These are phyloP conservation scores for Carassius auratus DNA, from an alignment of 2,113 vertebrate species.

Conservation along the genomic window DNA sequence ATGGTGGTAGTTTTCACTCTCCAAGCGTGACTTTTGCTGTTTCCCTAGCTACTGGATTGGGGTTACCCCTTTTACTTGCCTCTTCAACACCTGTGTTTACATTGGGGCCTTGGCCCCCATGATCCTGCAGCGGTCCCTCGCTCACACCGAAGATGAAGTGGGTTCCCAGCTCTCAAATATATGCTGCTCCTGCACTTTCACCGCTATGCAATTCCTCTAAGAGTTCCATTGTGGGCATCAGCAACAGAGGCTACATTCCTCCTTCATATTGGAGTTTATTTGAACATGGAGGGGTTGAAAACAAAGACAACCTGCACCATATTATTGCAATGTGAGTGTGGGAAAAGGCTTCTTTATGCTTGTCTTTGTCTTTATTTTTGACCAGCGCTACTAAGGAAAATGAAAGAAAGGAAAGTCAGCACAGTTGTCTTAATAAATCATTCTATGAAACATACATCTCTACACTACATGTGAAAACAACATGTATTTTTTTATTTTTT, in stretches of 20 bases:
- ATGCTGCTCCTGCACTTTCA: conserved; percentile 71
- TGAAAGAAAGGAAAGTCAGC: neutral
- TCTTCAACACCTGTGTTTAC: conserved; percentile 86
- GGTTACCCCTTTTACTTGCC: conserved; percentile 68
- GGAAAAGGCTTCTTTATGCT: conserved; percentile 17
- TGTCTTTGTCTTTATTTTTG: conserved; percentile 5
- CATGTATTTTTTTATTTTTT: conserved; percentile 21
- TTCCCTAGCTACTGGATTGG: conserved; percentile 72
- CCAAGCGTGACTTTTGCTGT: conserved; percentile 66
- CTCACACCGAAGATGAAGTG: conserved; percentile 72
- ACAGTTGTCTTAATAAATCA: neutral
- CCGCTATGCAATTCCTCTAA: conserved; percentile 69
- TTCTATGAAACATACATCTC: conserved; percentile 41
- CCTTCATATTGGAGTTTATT: conserved; percentile 63
- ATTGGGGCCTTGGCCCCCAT: conserved; percentile 76
- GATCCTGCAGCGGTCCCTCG: conserved; percentile 74
- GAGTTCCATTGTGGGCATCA: conserved; percentile 66
- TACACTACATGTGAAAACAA: conserved; percentile 45
- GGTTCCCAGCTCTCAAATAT: conserved; percentile 76
- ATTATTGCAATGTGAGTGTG: conserved; percentile 54
- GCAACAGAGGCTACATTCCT: conserved; percentile 69
- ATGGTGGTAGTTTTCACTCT: conserved; percentile 60
- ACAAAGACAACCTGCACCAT: conserved; percentile 55
- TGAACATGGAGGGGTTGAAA: conserved; percentile 56
- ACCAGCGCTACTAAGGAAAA: neutral